A percentile compares a stretch with the other conserved stretches of the same genome.
Evolutionary conservation across 2,113 vertebrate genomes (phyloP).

Genomic region (Aplodontia rufa): DNA sequence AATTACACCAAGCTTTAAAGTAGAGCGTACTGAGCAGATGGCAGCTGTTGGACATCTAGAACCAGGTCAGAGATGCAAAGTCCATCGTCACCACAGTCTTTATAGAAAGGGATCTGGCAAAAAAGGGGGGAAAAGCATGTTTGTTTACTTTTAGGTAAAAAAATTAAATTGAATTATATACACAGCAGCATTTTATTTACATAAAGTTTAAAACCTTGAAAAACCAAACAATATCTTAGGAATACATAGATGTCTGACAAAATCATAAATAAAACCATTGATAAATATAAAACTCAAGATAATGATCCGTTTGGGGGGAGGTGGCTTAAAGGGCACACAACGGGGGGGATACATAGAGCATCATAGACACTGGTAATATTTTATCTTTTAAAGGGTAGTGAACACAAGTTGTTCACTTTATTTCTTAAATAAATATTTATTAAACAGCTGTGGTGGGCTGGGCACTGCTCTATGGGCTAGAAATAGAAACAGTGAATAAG

Average conservation of each 20-base stretch:
- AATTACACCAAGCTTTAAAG: background rate
- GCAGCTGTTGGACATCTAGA: constrained; percentile 85
- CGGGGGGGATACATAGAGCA: background rate
- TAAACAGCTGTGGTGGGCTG: background rate
- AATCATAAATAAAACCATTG: background rate
- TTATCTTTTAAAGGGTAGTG: background rate
- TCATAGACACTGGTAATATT: background rate
- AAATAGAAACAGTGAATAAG: background rate
- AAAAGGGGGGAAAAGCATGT: background rate
- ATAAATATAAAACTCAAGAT: background rate
- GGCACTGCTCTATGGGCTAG: background rate
- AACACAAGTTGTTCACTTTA: background rate
- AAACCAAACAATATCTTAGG: background rate
- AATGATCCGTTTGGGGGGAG: background rate
- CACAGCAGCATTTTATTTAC: background rate
- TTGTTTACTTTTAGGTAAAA: background rate
- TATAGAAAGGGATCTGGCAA: constrained; percentile 91
- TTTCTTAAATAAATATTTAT: background rate
- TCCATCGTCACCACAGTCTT: constrained; percentile 93
- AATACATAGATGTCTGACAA: background rate
- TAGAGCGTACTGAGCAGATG: constrained; percentile 82
- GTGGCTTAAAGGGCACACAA: background rate
- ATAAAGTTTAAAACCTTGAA: background rate
- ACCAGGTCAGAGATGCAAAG: constrained; percentile 90
- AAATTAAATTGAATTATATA: background rate